Percentiles rank a stretch among this genome's conserved stretches.
These are phyloP conservation scores for Syngnathoides biaculeatus DNA, from an alignment of 2,113 vertebrate species.

Conservation along the genomic window DNA sequence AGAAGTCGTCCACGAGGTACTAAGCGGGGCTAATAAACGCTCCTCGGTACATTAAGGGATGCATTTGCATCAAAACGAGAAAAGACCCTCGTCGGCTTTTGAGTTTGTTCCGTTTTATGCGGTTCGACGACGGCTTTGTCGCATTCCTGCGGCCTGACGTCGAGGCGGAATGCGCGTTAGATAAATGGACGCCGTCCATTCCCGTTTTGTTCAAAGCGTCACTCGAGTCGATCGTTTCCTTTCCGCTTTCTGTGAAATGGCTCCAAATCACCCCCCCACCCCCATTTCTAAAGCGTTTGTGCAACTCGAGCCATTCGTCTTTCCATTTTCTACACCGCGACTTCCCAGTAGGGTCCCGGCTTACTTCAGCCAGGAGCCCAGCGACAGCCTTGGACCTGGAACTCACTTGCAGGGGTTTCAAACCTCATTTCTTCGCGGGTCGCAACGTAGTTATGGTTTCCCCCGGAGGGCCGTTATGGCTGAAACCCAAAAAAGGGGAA, in stretches of 20 bases:
- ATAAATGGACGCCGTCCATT: neutral
- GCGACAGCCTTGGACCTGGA: too few species aligned
- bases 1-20: conserved; percentile 25
- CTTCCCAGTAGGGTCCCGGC: neutral
- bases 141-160: neutral
- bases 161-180: neutral
- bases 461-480: too few species aligned
- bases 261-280: neutral
- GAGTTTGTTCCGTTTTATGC: neutral
- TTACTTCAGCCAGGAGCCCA: too few species aligned
- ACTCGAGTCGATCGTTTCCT: neutral
- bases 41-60: neutral
- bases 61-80: neutral
- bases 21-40: conserved; percentile 2
- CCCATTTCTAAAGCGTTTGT: neutral
- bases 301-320: neutral
- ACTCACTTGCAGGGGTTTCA: too few species aligned
- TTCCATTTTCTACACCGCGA: neutral
- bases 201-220: neutral
- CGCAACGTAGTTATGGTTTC: too few species aligned
- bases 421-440: too few species aligned
- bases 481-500: too few species aligned
- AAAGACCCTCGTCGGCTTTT: neutral
- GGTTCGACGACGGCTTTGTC: neutral
- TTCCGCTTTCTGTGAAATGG: neutral